phyloP scores from a whole-genome alignment of 2,888 invertebrate genomes.

The Machimus atricapillus region DNA sequence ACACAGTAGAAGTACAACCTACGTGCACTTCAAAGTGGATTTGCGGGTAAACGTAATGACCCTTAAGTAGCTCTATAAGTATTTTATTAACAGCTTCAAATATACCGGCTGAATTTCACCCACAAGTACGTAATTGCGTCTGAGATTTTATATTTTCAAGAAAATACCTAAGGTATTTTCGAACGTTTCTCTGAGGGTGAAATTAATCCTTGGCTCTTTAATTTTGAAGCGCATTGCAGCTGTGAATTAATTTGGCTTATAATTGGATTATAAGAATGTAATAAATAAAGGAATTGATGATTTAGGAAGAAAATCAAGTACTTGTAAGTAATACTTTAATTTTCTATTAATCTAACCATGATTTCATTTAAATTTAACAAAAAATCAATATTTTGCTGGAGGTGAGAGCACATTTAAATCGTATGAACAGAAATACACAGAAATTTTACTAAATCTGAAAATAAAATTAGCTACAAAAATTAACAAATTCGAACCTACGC shows the following conservation, averaged over 20 bases:
- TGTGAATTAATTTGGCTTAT: background rate
- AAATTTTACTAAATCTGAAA: no score
- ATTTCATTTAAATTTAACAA: background rate
- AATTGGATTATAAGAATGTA: background rate
- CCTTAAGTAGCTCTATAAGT: background rate
- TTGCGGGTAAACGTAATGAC: background rate
- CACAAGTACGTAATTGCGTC: background rate
- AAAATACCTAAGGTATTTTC: background rate
- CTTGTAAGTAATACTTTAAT: background rate
- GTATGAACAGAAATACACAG: no score
- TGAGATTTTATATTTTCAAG: background rate
- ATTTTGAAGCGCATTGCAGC: background rate
- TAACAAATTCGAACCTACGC: no score
- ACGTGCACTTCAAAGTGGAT: background rate
- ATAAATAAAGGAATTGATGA: background rate
- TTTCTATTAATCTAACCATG: background rate
- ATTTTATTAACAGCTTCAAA: background rate
- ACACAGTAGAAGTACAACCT: background rate
- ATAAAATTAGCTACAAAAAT: no score
- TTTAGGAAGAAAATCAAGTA: background rate
- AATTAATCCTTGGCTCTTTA: background rate
- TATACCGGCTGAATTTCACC: background rate
- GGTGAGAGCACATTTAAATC: no score
- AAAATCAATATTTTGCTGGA: no score
- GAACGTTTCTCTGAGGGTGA: background rate